phyloP scores from a whole-genome alignment of 2,888 invertebrate genomes.

The Acronicta leporina region DNA sequence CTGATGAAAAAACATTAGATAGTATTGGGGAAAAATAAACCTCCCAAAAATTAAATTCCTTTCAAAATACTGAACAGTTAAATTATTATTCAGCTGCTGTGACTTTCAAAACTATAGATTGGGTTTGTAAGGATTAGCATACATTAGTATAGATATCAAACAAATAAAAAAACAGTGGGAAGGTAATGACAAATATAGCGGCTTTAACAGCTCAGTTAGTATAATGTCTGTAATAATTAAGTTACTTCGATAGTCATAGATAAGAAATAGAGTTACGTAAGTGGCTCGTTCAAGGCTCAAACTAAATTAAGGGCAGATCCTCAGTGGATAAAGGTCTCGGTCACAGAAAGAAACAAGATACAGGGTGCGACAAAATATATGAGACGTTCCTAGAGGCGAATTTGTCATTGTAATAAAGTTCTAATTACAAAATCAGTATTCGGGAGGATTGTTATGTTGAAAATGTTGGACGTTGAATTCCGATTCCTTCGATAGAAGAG shows the following conservation, averaged over 20 bases:
- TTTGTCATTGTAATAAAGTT: constrained; percentile 30
- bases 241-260: constrained; percentile 50
- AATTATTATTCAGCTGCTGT: background rate
- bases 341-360: constrained; percentile 34
- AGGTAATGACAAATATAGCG: too few species aligned
- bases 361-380: constrained; percentile 13
- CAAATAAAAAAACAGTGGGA: too few species aligned
- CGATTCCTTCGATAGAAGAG: background rate
- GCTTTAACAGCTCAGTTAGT: constrained; percentile 14
- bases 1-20: constrained; percentile 11
- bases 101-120: too few species aligned
- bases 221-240: constrained; percentile 49
- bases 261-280: constrained; percentile 37
- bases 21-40: background rate
- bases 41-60: constrained; percentile 5
- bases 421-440: background rate
- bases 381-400: background rate
- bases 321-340: constrained; percentile 51
- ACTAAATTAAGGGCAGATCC: constrained; percentile 50
- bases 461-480: background rate
- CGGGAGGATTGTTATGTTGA: background rate
- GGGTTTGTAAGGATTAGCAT: too few species aligned
- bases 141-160: too few species aligned
- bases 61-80: constrained; percentile 25
- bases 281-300: constrained; percentile 40